Base-by-base conservation (phyloP, 2,797 vertebrate genomes). In the Fistularia tabacaria region DNA sequence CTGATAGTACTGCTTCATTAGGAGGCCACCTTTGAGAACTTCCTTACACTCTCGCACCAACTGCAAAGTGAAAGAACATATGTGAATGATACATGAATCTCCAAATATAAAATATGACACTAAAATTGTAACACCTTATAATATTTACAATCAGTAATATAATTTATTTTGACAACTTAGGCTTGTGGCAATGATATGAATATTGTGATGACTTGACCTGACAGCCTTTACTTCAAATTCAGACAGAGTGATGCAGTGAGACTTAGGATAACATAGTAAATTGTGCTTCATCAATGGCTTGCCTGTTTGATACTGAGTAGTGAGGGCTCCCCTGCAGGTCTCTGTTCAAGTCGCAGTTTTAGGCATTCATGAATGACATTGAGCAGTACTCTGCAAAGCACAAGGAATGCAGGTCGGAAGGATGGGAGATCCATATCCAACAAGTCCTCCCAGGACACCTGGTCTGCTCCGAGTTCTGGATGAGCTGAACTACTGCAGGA, bases 1-100 rank as follows among this genome's bases (percentile, higher is more conserved):
- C 88, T 98, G 97, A 85, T 99, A 98, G 86, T 99, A 99, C 90
- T 97, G 97, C 88, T 99, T 99, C 96, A 99, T 99, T 66, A 99
- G 82, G 7, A 99, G 93, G 9, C 97, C 97, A 0, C 97, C 97
- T 83, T 98, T 98, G 42, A 99, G 88, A 62, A 99, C 95, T 77
- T 99, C 97, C 69, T 98, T 99, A 76, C 97, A 99, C 80, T 99
- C 97, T 8, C 97, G 92, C 72, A 98, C 97, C 88, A 99, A 88
- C 97, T 99, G 88, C 79, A 90, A 74, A 57, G 82, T 67, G 71
- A 76, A 84, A 51, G 51, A 4, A 25, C 25, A 25, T 25, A 25
- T 25, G 25, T 3, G 25, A 25, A 25, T 25, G 25, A 25, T 5
- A 25, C 25, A 25, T 5, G 2, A 25, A 25, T 25, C 25, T 25